A percentile compares a stretch with the other conserved stretches of the same genome.
Conservation (phyloP, 2,888 invertebrate genomes). For the Acleris emargana region DNA sequence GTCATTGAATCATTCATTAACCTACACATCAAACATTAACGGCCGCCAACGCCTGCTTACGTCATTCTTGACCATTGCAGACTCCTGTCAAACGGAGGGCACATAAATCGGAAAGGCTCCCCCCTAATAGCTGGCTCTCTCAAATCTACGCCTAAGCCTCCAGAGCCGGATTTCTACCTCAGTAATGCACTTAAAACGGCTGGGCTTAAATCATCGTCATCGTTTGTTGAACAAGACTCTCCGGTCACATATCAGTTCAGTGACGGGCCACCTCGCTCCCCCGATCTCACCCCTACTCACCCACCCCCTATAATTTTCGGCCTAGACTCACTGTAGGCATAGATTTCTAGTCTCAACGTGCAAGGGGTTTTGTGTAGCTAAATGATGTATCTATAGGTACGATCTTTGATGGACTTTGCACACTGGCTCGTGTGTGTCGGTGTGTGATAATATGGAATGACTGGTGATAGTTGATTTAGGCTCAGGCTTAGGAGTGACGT, state of each 20-base stretch:
- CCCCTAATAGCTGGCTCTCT: slow-evolving; percentile 76
- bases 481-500: not conserved
- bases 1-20: too few species aligned
- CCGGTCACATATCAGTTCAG: slow-evolving; percentile 81
- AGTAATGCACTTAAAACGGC: slow-evolving; percentile 83
- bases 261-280: slow-evolving; percentile 57
- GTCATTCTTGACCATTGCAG: slow-evolving; percentile 24
- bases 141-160: slow-evolving; percentile 76
- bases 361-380: slow-evolving; percentile 62
- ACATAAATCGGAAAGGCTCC: slow-evolving; percentile 74
- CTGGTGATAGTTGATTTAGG: slow-evolving; percentile 9
- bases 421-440: not conserved
- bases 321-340: slow-evolving; percentile 71
- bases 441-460: slow-evolving; percentile 21
- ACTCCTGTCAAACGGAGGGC: slow-evolving; percentile 40
- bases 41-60: not conserved
- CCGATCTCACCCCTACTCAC: slow-evolving; percentile 40
- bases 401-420: slow-evolving; percentile 17
- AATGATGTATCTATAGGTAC: slow-evolving; percentile 46
- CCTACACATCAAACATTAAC: too few species aligned
- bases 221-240: slow-evolving; percentile 84
- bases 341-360: slow-evolving; percentile 75
- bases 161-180: slow-evolving; percentile 80
- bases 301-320: slow-evolving; percentile 72
- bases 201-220: slow-evolving; percentile 84